Percentiles rank a stretch among this genome's conserved stretches.
phyloP scores from a whole-genome alignment of 2,113 vertebrate genomes.

The Ailuropoda melanoleuca region DNA sequence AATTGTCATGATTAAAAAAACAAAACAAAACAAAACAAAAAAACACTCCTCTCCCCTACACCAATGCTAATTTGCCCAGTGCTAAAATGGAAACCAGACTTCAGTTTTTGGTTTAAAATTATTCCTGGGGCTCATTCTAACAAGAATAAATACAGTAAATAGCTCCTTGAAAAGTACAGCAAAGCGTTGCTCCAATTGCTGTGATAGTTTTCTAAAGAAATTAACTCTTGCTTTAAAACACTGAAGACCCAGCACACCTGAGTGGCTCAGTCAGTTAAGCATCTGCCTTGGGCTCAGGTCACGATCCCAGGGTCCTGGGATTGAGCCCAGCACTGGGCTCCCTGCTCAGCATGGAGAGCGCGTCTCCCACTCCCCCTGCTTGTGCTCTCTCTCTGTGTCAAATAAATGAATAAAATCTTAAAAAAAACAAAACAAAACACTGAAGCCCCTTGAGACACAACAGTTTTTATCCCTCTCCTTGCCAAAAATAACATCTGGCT shows the following conservation, averaged over 20 bases:
- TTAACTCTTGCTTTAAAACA: neutral
- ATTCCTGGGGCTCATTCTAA: neutral
- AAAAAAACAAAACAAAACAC: neutral
- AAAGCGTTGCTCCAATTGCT: neutral
- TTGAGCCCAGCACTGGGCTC: neutral
- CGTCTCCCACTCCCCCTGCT: neutral
- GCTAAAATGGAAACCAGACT: neutral
- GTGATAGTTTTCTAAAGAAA: neutral
- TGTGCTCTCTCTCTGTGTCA: neutral
- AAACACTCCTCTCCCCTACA: neutral
- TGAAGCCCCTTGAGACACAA: neutral
- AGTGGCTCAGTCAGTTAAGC: neutral
- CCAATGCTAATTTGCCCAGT: neutral
- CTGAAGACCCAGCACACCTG: neutral
- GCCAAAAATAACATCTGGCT: neutral
- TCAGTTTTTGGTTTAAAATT: slow-evolving; percentile 51
- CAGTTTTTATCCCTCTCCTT: neutral
- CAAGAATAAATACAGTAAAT: neutral
- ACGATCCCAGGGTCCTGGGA: neutral
- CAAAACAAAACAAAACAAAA: neutral
- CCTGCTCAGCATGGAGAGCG: neutral
- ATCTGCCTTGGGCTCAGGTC: neutral
- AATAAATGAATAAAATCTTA: neutral
- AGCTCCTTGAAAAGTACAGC: neutral
- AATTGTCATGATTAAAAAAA: neutral